Percentiles rank a stretch among this genome's conserved stretches.
Evolutionary conservation across 2,113 vertebrate species (phyloP).

Genomic region (Alosa alosa): DNA sequence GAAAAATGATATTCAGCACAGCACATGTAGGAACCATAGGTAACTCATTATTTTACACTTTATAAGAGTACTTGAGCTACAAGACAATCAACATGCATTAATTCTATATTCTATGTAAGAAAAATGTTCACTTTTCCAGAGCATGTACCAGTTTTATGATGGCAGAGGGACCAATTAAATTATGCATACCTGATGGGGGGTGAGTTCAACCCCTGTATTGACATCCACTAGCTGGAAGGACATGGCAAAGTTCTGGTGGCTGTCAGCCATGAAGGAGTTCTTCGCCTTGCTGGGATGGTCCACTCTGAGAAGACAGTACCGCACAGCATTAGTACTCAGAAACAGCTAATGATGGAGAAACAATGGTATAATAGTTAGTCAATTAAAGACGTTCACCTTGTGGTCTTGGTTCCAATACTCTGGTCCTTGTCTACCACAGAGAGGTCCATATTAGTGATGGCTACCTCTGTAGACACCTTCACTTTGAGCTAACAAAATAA

Average conservation of each 20-base stretch:
- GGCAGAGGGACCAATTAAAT: no score
- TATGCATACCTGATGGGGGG: conserved; percentile 87
- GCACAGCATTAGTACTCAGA: background rate
- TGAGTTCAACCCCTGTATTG: conserved; percentile 90
- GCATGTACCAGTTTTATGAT: no score
- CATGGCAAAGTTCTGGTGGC: conserved; percentile 96
- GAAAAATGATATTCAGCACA: background rate
- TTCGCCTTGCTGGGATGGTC: conserved; percentile 90
- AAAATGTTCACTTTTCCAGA: background rate
- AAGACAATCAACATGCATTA: background rate
- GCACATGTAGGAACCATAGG: background rate
- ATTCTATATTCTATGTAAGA: background rate
- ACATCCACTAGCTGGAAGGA: conserved; percentile 92
- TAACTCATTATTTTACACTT: no score
- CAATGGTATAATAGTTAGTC: no score
- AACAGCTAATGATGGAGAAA: background rate
- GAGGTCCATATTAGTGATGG: conserved; percentile 91
- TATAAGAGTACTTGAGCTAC: background rate
- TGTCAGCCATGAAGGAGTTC: conserved; percentile 86
- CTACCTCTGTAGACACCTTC: conserved; percentile 96
- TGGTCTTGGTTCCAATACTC: conserved; percentile 95
- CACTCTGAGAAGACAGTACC: conserved; percentile 75
- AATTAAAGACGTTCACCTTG: conserved; percentile 69
- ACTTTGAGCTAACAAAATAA: conserved; percentile 83
- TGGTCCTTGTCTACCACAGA: conserved; percentile 98